Percentiles rank a stretch among this genome's conserved stretches.
Evolutionary conservation across 2,113 vertebrate species (phyloP).

Genomic region (Oxyura jamaicensis): DNA sequence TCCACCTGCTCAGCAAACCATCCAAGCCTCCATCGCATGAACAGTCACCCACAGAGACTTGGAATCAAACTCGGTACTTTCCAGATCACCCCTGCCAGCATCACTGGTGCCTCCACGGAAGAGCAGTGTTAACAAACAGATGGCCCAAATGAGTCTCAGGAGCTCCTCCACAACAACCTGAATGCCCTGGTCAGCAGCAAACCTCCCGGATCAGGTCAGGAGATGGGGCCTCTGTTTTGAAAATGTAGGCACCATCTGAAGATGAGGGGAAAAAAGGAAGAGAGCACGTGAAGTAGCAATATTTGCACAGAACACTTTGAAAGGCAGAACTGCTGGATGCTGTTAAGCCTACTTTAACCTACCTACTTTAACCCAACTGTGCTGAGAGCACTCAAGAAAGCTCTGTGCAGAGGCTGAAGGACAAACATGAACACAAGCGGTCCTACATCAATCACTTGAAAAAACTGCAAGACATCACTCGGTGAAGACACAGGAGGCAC

Average conservation of each 20-base stretch:
- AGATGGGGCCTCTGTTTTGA: neutral
- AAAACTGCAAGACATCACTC: neutral
- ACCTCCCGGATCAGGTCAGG: neutral
- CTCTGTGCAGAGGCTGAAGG: neutral
- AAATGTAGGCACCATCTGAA: neutral
- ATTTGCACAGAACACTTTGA: neutral
- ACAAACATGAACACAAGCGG: fast-evolving
- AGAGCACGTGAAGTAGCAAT: fast-evolving
- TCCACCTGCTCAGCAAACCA: neutral
- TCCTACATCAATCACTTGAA: neutral
- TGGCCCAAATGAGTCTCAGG: neutral
- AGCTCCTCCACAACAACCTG: neutral
- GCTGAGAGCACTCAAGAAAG: neutral
- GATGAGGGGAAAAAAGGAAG: fast-evolving
- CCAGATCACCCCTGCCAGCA: neutral
- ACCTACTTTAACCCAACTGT: neutral
- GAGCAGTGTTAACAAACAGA: neutral
- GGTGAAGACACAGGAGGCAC: neutral
- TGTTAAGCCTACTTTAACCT: neutral
- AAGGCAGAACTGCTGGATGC: neutral
- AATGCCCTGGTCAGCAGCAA: neutral
- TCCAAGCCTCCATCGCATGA: neutral
- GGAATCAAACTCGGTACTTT: neutral
- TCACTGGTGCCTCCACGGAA: neutral
- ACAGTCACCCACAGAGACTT: neutral